A percentile compares a stretch with the other conserved stretches of the same genome.
Evolutionary conservation across 2,888 invertebrate genomes (phyloP).

Genomic region (Phorcus lineatus): DNA sequence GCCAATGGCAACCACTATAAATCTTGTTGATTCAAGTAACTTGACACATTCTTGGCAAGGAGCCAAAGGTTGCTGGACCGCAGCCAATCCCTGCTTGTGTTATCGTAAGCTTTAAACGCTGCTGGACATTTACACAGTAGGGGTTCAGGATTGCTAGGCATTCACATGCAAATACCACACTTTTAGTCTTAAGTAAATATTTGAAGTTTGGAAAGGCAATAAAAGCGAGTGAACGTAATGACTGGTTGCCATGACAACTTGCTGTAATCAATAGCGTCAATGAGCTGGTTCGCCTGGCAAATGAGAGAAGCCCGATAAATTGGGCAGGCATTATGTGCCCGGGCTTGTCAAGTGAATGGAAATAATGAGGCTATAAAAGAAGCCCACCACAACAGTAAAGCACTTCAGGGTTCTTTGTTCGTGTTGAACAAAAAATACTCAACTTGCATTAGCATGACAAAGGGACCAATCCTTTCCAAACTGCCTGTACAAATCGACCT

Average conservation of each 20-base stretch:
- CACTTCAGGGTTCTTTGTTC: neutral
- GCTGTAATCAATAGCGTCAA: constrained; percentile 31
- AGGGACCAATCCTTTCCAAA: neutral
- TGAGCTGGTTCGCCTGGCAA: neutral
- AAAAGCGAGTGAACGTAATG: constrained; percentile 4
- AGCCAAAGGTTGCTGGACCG: constrained; percentile 14
- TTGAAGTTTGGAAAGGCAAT: constrained; percentile 14
- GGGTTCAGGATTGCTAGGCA: neutral
- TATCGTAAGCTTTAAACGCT: constrained; percentile 13
- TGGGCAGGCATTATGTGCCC: neutral
- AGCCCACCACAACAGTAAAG: neutral
- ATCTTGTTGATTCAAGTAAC: constrained; percentile 9
- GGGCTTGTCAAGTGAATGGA: neutral
- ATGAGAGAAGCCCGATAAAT: constrained; percentile 1
- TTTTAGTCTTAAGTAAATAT: constrained; percentile 20
- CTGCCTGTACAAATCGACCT: no score
- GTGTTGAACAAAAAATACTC: neutral
- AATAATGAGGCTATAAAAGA: neutral
- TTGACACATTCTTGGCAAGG: constrained; percentile 5
- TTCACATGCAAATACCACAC: constrained; percentile 18
- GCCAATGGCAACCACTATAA: constrained; percentile 8
- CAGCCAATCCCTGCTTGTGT: constrained; percentile 16
- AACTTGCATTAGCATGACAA: neutral
- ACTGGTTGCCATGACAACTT: constrained; percentile 33
- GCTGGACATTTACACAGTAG: constrained; percentile 1